Evolutionary conservation across 2,113 vertebrate species (phyloP), one percentile per base, ranked within the genome.

Genomic region (Cottus gobio): DNA sequence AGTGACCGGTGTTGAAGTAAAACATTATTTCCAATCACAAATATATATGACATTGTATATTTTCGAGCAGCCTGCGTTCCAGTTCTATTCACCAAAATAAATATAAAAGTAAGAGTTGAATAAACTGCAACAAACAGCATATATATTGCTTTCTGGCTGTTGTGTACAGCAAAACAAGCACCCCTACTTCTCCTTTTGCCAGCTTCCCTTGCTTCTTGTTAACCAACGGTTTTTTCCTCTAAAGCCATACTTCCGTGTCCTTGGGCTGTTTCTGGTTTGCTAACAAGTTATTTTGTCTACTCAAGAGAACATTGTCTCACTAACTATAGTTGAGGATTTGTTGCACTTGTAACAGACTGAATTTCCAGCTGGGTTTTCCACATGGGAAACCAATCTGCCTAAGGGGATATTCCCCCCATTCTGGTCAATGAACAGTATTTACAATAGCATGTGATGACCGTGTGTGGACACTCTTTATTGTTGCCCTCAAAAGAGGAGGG

Each of bases 111-210:
- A 58, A 10, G 20, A 57, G 15, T 28, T 30, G 24, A 82, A 68
- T 73, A 57, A 81, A 70, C 39, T 11, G 9, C 15, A 28, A 37
- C 52, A 28, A 34, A 64, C 11, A 28, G 20, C 12, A 31, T 44
- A 7, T 61, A 52, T 39, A 28, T 10, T 26, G 39, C 42, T 62
- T 67, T 77, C 28, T 37, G 62, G 39, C 56, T 73, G 3, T 71
- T 83, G 31, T 83, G 60, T 54, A 63, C 24, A 76, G 56, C 72
- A 85, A 79, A 81, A 80, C 73, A 84, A 84, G 72, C 73, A 52
- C 12, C 13, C 36, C 36, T 2, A 93, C 92, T 93, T 94, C 93
- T 91, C 71, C 82, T 93, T 93, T 93, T 90, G 61, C 5, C 65
- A 84, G 89, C 87, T 92, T 90, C 83, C 86, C 65, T 71, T 79